Base-by-base conservation (phyloP, 2,888 invertebrate genomes). In the Sesamia inferens region DNA sequence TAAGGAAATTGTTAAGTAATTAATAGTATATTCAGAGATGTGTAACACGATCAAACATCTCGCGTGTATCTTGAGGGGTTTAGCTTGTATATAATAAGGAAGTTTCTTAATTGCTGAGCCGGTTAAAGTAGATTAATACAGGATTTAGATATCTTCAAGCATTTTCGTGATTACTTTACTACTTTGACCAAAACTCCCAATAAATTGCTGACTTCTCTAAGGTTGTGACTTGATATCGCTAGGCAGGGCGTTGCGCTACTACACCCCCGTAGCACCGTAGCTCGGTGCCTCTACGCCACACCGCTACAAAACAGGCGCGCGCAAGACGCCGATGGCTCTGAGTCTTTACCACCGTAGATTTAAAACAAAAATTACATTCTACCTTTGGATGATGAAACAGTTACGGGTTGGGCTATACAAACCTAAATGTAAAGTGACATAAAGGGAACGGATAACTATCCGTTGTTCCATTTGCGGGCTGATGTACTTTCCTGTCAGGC, bases 1-100 rank as follows among this genome's bases (percentile, higher is more conserved):
- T 83, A 71, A 65, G 69, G 55, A 78, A 75, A 71, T 71, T 72
- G 68, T 68, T 72, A 81, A 71, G 81, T 84, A 75, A 81, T 76
- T 80, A 82, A 57, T 84, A 67, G 58, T 71, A n/a, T 58, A 74
- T 74, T 74, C 68, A 57, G 47, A 65, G 63, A 75, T 63, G 24
- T 59, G 66, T 69, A 68, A 67, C 44, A 22, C 22, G 51, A 72
- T 76, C 71, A 77, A 71, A 80, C 67, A 78, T 70, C 65, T 84
- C 62, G 39, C 48, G 48, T 81, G 48, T 83, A 74, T 82, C 79
- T 80, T 78, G n/a, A 44, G 59, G 59, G 47, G 74, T 48, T 81
- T 58, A 84, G 47, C 67, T 42, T 19, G 64, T 51, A 22, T 62
- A 47, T 74, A 71, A 58, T 67, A 67, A 8, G 44, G 31, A 63